Conservation (phyloP, 37 sponge, comb jelly and placozoan species). For the Haliclona indistincta region DNA sequence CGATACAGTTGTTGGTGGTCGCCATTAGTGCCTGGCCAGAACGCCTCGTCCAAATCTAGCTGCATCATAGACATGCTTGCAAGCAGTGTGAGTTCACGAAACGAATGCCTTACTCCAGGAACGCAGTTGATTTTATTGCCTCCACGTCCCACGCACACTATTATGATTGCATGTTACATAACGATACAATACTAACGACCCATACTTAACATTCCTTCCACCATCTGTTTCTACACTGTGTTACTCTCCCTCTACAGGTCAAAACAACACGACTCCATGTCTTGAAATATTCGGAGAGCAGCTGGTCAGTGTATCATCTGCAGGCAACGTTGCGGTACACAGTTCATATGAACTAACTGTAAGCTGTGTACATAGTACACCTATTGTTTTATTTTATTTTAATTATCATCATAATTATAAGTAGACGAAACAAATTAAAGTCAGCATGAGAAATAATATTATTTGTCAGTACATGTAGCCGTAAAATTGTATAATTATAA, state of each 20-base stretch:
- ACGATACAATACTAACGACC: not conserved
- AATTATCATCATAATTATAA: no score
- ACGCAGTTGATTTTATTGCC: not conserved
- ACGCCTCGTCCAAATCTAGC: not conserved
- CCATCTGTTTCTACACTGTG: no score
- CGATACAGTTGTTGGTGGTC: not conserved
- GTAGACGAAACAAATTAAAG: no score
- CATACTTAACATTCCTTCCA: no score
- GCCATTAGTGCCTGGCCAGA: not conserved
- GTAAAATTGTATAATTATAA: no score
- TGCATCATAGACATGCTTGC: no score
- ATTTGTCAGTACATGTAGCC: no score
- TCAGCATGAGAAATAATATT: no score
- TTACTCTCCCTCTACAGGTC: slow-evolving; percentile 16
- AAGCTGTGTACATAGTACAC: no score
- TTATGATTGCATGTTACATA: not conserved
- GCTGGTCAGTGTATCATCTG: slow-evolving; percentile 46
- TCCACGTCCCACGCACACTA: not conserved
- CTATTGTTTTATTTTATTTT: no score
- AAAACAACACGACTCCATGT: slow-evolving; percentile 21
- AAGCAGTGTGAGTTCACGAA: not conserved
- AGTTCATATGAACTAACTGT: slow-evolving; percentile 44
- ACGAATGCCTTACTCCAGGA: not conserved
- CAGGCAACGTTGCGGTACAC: slow-evolving; percentile 54
- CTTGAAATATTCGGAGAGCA: slow-evolving; percentile 66